These are phyloP conservation scores for Pterobdella sp. DNA, from an alignment of 2,888 invertebrate genomes.

Conservation along the genomic window DNA sequence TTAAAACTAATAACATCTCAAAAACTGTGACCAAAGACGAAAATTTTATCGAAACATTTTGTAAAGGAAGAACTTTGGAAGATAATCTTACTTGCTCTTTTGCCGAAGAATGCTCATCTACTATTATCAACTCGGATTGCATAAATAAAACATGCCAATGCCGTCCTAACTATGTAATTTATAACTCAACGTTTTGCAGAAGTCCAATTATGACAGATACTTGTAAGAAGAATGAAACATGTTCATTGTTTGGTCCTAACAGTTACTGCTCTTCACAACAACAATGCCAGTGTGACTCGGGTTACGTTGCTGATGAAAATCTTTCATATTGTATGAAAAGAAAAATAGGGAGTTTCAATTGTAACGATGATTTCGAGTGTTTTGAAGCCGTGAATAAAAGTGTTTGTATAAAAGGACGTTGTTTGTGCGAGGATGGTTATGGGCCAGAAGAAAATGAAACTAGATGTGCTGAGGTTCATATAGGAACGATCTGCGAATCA, in stretches of 20 bases:
- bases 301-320: constrained; percentile 3
- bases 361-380: constrained; percentile 27
- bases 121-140: not conserved
- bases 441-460: constrained; percentile 18
- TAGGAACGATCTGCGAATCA: constrained; percentile 25
- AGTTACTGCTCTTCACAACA: constrained; percentile 15
- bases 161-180: not conserved
- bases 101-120: not conserved
- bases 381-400: constrained; percentile 24
- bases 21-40: not conserved
- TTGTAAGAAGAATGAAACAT: not conserved
- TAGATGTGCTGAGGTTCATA: constrained; percentile 15
- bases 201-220: not conserved
- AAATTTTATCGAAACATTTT: not conserved
- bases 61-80: not conserved
- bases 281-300: constrained; percentile 22
- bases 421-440: constrained; percentile 29
- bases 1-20: not conserved
- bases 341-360: constrained; percentile 22
- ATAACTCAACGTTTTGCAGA: not conserved
- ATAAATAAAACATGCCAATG: not conserved
- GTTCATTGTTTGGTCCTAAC: not conserved
- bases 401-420: constrained; percentile 7
- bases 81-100: not conserved
- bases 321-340: constrained; percentile 9